phyloP scores from a whole-genome alignment of 30 jellyfish, hydroid and myxozoan species.

The Aurelia coerulea region DNA sequence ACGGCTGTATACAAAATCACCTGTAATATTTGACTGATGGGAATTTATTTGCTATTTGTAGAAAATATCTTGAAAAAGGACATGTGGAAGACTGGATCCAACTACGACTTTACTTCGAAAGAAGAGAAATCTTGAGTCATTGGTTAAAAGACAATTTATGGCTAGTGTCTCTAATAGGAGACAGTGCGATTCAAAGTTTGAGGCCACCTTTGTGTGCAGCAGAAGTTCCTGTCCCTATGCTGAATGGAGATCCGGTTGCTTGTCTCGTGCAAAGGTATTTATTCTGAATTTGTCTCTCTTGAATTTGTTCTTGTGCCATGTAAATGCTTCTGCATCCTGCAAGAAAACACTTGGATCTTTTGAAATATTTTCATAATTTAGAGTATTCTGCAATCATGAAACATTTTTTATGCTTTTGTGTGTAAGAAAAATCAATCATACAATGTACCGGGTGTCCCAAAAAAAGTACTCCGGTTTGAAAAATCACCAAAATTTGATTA shows the following conservation, averaged over 20 bases:
- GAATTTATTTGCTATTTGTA: background rate
- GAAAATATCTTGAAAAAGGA: constrained; percentile 87
- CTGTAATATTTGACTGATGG: too few species aligned
- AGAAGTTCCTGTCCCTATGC: constrained; percentile 74
- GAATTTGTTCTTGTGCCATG: background rate
- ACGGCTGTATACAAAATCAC: too few species aligned
- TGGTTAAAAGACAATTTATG: constrained; percentile 93
- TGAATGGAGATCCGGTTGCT: constrained; percentile 81
- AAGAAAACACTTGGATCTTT: too few species aligned
- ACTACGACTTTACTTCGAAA: constrained; percentile 77
- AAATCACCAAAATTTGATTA: too few species aligned
- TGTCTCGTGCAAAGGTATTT: constrained; percentile 86
- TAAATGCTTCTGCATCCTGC: too few species aligned
- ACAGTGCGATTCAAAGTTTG: constrained; percentile 75
- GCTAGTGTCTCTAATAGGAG: constrained; percentile 83
- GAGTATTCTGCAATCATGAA: too few species aligned
- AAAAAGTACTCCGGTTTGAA: too few species aligned
- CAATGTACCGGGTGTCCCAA: too few species aligned
- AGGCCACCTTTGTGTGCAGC: constrained; percentile 79
- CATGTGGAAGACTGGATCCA: constrained; percentile 78
- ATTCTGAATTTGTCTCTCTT: background rate
- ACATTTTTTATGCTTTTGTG: too few species aligned
- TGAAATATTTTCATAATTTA: too few species aligned
- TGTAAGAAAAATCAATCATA: too few species aligned
- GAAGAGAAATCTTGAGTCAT: constrained; percentile 86